Base-by-base conservation (phyloP, 2,888 invertebrate species). In the Drosophila tripunctata region DNA sequence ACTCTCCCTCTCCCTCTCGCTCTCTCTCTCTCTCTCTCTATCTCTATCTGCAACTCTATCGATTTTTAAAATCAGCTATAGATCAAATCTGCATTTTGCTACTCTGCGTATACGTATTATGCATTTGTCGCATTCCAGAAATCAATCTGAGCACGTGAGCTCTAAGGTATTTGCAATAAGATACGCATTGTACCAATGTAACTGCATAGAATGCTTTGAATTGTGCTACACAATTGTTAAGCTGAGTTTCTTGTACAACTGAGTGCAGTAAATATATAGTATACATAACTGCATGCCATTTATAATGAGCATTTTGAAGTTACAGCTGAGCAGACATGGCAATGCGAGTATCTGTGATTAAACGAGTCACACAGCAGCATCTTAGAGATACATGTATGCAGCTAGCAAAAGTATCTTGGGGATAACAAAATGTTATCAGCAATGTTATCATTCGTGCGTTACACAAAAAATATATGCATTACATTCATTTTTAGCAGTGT, bases 261-360 rank as follows among this genome's bases (percentile, higher is more conserved):
- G n/a, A n/a, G n/a, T 10, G 10, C 10, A 1, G 43, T n/a, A 10
- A 15, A n/a, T n/a, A n/a, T n/a, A n/a, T n/a, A n/a, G n/a, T n/a
- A 24, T 5, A 24, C 24, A 8, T 8, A 1, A 8, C 24, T 24
- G 3, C 8, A n/a, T 24, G 15, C 10, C 4, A 45, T 31, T 35
- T 24, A 48, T 48, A 35, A 35, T 35, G 35, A 35, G n/a, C n/a
- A n/a, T 15, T n/a, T 24, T 22, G 22, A n/a, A 35, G 44, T 31
- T 44, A 12, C 22, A 41, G 21, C 8, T 8, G 14, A n/a, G 27
- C 43, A 15, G 24, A 24, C 27, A 15, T 27, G 3, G 15, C 43
- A 27, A 24, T 5, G 43, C 10, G 15, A 10, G 3, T 24, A 24
- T 41, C 21, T 24, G 22, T 24, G 22, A 41, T 41, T 14, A 14